These are phyloP conservation scores for Melipona beecheii DNA, from an alignment of 2,888 invertebrate genomes.

Conservation along the genomic window DNA sequence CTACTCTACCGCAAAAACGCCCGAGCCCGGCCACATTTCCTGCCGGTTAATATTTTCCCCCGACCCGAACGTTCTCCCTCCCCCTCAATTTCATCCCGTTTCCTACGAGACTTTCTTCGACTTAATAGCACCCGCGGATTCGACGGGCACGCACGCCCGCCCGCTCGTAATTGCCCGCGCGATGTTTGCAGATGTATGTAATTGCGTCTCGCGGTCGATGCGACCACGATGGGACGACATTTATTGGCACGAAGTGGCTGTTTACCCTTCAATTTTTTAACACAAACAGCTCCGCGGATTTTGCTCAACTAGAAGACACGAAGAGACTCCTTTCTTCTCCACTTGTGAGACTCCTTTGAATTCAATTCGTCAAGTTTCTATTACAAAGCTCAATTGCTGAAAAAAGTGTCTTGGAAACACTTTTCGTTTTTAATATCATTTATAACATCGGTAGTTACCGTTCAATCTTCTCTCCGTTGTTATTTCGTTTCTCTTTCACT, in stretches of 20 bases:
- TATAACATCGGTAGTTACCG: neutral
- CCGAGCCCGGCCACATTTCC: constrained; percentile 3
- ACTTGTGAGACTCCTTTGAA: neutral
- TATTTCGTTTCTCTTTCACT: no score
- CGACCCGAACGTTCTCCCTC: constrained; percentile 3
- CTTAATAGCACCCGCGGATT: constrained; percentile 16
- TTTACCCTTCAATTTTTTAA: constrained; percentile 23
- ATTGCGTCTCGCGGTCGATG: constrained; percentile 67
- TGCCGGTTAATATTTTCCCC: constrained; percentile 9
- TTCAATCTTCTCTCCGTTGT: no score
- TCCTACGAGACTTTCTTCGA: constrained; percentile 4
- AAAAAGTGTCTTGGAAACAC: no score
- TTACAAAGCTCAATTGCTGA: neutral
- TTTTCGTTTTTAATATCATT: neutral
- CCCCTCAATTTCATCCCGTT: constrained; percentile 32
- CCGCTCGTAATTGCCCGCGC: constrained; percentile 62
- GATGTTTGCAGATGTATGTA: constrained; percentile 64
- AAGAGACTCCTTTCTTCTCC: neutral
- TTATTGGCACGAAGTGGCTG: constrained; percentile 30
- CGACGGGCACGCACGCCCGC: constrained; percentile 50
- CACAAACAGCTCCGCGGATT: neutral
- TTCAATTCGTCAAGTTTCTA: neutral
- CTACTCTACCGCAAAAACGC: constrained; percentile 11
- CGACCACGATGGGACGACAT: constrained; percentile 26
- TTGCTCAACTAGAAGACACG: neutral